These are phyloP conservation scores for Tympanoctomys barrerae DNA, from an alignment of 2,797 vertebrate genomes.

Conservation along the genomic window DNA sequence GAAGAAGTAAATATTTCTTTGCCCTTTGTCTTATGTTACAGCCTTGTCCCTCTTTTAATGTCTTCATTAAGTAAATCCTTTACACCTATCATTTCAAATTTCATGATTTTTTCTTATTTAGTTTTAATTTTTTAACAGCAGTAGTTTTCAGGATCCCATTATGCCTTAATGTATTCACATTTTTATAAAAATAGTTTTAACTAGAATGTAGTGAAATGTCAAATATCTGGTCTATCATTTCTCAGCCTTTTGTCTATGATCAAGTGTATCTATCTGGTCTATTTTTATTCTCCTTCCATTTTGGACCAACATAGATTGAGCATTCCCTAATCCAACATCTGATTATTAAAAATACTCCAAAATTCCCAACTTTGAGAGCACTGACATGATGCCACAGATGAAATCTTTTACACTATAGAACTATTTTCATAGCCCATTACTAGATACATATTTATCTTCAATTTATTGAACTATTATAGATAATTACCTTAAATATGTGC, in stretches of 20 bases:
- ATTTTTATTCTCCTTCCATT: background rate
- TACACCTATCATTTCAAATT: background rate
- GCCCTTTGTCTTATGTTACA: background rate
- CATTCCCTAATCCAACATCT: background rate
- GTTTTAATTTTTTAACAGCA: background rate
- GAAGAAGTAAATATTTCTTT: background rate
- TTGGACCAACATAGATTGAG: background rate
- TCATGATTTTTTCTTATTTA: background rate
- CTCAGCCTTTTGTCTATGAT: background rate
- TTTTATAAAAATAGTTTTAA: conserved; percentile 14
- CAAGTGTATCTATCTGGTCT: background rate
- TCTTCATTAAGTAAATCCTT: background rate
- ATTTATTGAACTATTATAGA: background rate
- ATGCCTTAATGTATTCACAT: background rate
- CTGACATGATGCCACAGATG: background rate
- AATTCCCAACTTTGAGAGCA: background rate
- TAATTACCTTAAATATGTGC: background rate
- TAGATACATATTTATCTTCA: background rate
- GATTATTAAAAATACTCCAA: background rate
- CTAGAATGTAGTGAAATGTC: conserved; percentile 4
- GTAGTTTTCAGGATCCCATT: conserved; percentile 32
- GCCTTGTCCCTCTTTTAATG: background rate
- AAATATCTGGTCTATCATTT: background rate
- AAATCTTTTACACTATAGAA: background rate
- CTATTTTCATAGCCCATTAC: background rate